Conservation (phyloP, 2,797 vertebrate species). For the Falco cherrug region DNA sequence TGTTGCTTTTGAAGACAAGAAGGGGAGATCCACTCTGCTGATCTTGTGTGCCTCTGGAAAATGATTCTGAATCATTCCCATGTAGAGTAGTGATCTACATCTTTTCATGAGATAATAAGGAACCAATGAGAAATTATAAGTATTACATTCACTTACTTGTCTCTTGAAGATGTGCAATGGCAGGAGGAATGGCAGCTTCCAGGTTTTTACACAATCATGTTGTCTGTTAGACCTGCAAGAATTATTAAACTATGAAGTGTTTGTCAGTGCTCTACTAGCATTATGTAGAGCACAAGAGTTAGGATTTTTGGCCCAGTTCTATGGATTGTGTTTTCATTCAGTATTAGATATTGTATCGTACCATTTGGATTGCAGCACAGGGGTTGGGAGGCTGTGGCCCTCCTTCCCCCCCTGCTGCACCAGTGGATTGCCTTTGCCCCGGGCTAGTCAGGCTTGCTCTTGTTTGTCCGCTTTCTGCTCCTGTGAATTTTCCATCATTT, state of each 20-base stretch:
- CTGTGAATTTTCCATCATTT: background rate
- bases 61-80: background rate
- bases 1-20: background rate
- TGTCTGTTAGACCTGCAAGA: background rate
- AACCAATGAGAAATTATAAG: background rate
- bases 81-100: background rate
- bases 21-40: background rate
- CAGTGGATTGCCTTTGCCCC: background rate
- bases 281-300: background rate
- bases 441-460: background rate
- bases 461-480: background rate
- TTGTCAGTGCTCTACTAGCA: background rate
- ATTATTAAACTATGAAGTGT: background rate
- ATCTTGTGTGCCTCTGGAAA: background rate
- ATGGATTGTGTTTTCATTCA: background rate
- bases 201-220: background rate
- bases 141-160: background rate
- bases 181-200: background rate
- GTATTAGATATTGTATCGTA: fast-evolving
- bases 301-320: background rate
- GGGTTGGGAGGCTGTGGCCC: background rate
- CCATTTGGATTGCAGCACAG: background rate
- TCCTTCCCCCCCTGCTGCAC: background rate
- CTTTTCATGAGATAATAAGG: background rate
- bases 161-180: background rate